These are phyloP conservation scores for Ethmia dodecea DNA, from an alignment of 2,888 invertebrate species.

Conservation along the genomic window DNA sequence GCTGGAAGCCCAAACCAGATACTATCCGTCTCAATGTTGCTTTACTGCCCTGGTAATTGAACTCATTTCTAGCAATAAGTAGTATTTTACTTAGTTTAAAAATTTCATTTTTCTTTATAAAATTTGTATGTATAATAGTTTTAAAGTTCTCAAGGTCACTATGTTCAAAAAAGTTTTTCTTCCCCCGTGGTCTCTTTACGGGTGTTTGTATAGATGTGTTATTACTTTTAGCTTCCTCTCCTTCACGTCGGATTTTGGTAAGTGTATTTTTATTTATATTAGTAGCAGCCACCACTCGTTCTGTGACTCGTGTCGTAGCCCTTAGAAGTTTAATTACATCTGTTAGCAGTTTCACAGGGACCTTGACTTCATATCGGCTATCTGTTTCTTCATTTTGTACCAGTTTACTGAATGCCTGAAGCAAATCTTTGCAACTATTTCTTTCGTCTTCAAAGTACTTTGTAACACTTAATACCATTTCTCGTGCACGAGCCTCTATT, in stretches of 20 bases:
- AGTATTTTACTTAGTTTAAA: slow-evolving; percentile 1
- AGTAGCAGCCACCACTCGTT: neutral
- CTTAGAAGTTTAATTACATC: neutral
- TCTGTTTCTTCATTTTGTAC: neutral
- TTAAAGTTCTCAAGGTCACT: neutral
- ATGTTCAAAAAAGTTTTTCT: neutral
- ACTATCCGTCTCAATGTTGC: slow-evolving; percentile 1
- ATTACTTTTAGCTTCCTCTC: neutral
- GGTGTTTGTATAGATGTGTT: neutral
- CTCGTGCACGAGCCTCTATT: slow-evolving; percentile 2
- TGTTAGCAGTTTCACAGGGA: neutral
- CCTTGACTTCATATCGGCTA: neutral
- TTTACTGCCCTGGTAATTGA: neutral
- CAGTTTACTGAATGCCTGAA: neutral
- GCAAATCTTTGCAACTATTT: neutral
- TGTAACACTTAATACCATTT: neutral
- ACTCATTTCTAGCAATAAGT: neutral
- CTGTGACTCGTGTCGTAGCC: neutral
- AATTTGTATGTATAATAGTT: neutral
- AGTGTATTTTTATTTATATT: slow-evolving; percentile 1
- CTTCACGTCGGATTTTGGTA: neutral
- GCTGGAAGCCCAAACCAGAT: neutral
- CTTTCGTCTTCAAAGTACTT: slow-evolving; percentile 1
- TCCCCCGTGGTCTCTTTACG: slow-evolving; percentile 1
- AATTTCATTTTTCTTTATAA: neutral